phyloP scores from a whole-genome alignment of 2,888 invertebrate species.

The Drosophila acutilabella region DNA sequence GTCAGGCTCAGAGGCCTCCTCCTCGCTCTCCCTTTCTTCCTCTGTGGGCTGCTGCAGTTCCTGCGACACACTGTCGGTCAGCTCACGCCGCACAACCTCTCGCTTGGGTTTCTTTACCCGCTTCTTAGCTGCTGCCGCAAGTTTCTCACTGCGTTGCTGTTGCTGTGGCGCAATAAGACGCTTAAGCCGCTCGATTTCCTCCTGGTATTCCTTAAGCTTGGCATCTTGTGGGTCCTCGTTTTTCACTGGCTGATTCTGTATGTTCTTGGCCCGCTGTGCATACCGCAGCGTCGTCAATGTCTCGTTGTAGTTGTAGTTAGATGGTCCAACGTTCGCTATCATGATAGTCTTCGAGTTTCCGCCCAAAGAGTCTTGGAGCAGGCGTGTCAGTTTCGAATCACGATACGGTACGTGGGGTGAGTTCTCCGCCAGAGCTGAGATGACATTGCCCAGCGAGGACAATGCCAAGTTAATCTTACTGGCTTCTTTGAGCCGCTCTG shows the following conservation, averaged over 20 bases:
- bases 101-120: slow-evolving; percentile 79
- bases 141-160: slow-evolving; percentile 79
- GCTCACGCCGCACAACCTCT: slow-evolving; percentile 72
- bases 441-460: slow-evolving; percentile 99
- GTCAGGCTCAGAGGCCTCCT: slow-evolving; percentile 68
- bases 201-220: slow-evolving; percentile 96
- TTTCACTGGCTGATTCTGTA: slow-evolving; percentile 98
- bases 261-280: slow-evolving; percentile 98
- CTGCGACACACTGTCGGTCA: slow-evolving; percentile 60
- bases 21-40: slow-evolving; percentile 84
- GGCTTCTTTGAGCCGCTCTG: slow-evolving; percentile 96
- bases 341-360: slow-evolving; percentile 99
- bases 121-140: slow-evolving; percentile 64
- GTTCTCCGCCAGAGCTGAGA: slow-evolving; percentile 97
- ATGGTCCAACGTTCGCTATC: slow-evolving; percentile 99
- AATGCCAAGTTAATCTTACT: slow-evolving; percentile 98
- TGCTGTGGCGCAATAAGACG: slow-evolving; percentile 85
- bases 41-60: slow-evolving; percentile 44
- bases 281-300: slow-evolving; percentile 98
- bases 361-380: slow-evolving; percentile 98
- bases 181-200: slow-evolving; percentile 93
- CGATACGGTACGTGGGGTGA: slow-evolving; percentile 98
- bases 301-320: slow-evolving; percentile 98
- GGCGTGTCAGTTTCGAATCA: slow-evolving; percentile 97
- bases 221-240: slow-evolving; percentile 99